Evolutionary conservation across 2,113 vertebrate species (phyloP), one percentile per base, ranked within the genome.

Genomic region (Furnarius figulus): DNA sequence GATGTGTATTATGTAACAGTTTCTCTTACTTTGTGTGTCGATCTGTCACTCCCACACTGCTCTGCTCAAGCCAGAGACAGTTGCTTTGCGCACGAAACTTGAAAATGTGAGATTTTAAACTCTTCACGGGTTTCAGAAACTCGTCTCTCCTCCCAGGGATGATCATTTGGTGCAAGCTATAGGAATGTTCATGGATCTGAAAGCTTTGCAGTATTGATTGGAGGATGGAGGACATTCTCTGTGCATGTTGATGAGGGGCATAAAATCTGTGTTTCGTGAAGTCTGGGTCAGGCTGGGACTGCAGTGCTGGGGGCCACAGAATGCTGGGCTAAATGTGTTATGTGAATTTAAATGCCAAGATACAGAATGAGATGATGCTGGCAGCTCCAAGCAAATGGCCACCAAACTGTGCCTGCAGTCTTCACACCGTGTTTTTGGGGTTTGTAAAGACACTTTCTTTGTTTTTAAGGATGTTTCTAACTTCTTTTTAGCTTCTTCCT

Each of bases 401-500:
- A 58, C 62, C 68, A 92, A 84, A 28, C 59, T 37, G 52, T 95
- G 94, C 76, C 53, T 27, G 49, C 49, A 18, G 61, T 71, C 74
- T 30, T 82, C 73, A 20, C 35, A 12, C 10, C 37, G 19, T 66
- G 40, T 15, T 61, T 86, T 77, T 84, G 46, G 55, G 58, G 49
- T 76, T 72, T 35, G 27, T 77, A 39, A 79, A 81, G 95, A 76
- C 63, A 92, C 58, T 83, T 87, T 58, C 46, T 89, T 76, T 55
- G 47, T 97, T 96, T 95, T 78, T 28, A 73, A 76, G n/a, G 73
- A 75, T 85, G 27, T 93, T 61, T 49, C 53, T 33, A 66, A 39
- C 9, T 91, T 53, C 44, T 85, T 91, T 85, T 71, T 37, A 68
- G 61, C 59, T 68, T 95, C 90, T 96, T 89, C 88, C 72, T 95